Evolutionary conservation across 2,888 invertebrate genomes (phyloP).

Genomic region (Galeopsomyia nigrocyanea): DNA sequence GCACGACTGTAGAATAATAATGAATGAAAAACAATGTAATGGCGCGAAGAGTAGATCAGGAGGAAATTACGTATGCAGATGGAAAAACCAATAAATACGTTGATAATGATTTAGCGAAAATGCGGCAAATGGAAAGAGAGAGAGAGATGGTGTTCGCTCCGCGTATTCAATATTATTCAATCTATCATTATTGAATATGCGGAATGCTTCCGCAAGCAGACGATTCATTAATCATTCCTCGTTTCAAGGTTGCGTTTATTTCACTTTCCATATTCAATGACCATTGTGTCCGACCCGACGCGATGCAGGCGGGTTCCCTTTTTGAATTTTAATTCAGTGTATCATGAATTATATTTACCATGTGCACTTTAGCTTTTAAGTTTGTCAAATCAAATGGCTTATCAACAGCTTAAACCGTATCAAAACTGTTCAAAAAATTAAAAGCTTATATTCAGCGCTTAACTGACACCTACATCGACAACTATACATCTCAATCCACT

Average conservation of each 20-base stretch:
- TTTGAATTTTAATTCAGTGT: too few relatives aligned
- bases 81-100: conserved; percentile 4
- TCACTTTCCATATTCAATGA: conserved; percentile 3
- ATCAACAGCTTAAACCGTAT: too few relatives aligned
- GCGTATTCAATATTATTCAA: conserved; percentile 24
- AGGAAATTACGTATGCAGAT: conserved; percentile 14
- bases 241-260: conserved; percentile 3
- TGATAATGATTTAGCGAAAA: conserved; percentile 25
- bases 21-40: neutral
- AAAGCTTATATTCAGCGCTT: too few relatives aligned
- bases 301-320: too few relatives aligned
- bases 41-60: neutral
- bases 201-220: conserved; percentile 16
- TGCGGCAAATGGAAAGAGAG: conserved; percentile 1
- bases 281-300: too few relatives aligned
- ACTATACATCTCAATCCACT: too few relatives aligned
- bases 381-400: too few relatives aligned
- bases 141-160: too few relatives aligned
- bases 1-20: neutral
- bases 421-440: too few relatives aligned
- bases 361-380: neutral
- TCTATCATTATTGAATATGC: conserved; percentile 34
- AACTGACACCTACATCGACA: too few relatives aligned
- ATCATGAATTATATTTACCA: neutral
- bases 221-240: conserved; percentile 34